Evolutionary conservation across 2,888 invertebrate genomes (phyloP), one percentile per base, ranked within the genome.

Genomic region (Brassicogethes aeneus): DNA sequence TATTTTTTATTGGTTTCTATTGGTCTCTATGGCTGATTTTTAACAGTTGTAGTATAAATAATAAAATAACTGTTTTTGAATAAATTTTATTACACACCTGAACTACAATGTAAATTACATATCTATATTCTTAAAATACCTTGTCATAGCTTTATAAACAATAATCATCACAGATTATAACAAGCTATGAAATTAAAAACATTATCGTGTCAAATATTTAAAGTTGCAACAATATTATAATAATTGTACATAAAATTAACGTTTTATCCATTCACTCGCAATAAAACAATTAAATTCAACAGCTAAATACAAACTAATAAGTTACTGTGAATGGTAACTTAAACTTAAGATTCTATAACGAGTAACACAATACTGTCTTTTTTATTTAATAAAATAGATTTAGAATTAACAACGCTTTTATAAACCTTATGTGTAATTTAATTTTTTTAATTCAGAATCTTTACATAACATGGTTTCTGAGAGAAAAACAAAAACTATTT

Each of bases 81-180:
- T 23, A 45, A 44, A 43, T 53, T 60, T 57, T 58, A 61, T 60
- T 59, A 57, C 58, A 60, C 61, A 59, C 55, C 58, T 53, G 54
- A 55, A 54, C 60, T 60, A 61, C 59, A 59, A 52, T 56, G 47
- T 57, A 47, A 45, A 56, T 53, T 51, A 56, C 53, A 47, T 46
- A 44, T 50, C 54, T 55, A 57, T 52, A 45, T 38, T 43, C 44
- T 51, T 44, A 53, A 52, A 55, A 53, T 56, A 57, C 55, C 55
- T 53, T 56, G 52, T 57, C 54, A 53, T 59, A 58, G 56, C 56
- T 59, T 48, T 56, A 56, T 52, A 58, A 57, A 58, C 46, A 55
- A 59, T 59, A 58, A 58, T 52, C 59, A 59, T 59, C 59, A 59
- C 59, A 59, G 58, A 58, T 59, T 57, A 59, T 53, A 59, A 56